A percentile compares a stretch with the other conserved stretches of the same genome.
Conservation (phyloP, 2,113 vertebrate species). For the Circaetus cinerascens region DNA sequence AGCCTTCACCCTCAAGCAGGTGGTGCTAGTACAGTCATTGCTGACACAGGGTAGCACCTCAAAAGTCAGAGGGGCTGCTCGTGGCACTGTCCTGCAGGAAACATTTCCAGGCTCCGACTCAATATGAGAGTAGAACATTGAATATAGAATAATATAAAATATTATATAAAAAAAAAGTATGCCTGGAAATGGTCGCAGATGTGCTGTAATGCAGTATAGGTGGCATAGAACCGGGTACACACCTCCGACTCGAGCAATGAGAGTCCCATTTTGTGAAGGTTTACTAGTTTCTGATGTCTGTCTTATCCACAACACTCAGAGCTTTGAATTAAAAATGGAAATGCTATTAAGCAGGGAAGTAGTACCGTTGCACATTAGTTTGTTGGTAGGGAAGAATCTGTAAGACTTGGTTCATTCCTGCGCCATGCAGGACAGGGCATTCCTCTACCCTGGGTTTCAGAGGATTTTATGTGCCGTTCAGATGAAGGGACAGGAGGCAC, state of each 20-base stretch:
- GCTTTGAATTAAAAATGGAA: constrained; percentile 48
- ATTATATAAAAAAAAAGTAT: no score
- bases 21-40: neutral
- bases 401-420: constrained; percentile 37
- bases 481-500: constrained; percentile 23
- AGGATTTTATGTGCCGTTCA: constrained; percentile 37
- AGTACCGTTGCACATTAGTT: neutral
- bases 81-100: neutral
- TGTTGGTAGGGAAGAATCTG: constrained; percentile 10
- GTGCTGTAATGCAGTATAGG: neutral
- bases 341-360: neutral
- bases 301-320: constrained; percentile 42
- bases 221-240: no score
- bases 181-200: rapidly evolving
- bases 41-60: neutral
- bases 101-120: neutral
- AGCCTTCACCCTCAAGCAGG: rapidly evolving
- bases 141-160: neutral
- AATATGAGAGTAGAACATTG: neutral
- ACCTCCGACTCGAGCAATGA: rapidly evolving
- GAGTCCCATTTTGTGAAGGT: neutral
- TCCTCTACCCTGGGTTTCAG: constrained; percentile 37
- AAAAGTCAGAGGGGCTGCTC: neutral
- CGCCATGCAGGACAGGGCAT: constrained; percentile 19
- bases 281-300: constrained; percentile 14